Evolutionary conservation across 1,140 invertebrate species (phyloP), one percentile per base, ranked within the genome.

Genomic region (Leptinotarsa defecta): DNA sequence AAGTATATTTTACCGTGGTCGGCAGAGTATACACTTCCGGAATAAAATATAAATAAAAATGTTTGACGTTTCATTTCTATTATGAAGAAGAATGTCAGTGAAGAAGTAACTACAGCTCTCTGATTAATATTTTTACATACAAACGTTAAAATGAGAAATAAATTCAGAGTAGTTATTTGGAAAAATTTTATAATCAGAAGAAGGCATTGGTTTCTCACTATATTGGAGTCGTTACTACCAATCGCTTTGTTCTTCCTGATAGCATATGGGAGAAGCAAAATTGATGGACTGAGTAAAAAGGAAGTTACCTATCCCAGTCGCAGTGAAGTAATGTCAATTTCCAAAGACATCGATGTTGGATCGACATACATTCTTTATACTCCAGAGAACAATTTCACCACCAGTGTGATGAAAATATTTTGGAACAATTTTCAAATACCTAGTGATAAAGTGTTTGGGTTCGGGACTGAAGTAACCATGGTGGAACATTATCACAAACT

Each of bases 111-210:
- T 43, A 8, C 8, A 3, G 34, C 8, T 11, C 34, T 43, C 0
- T 43, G 6, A 43, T 34, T 8, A 34, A 43, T 43, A 43, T 43
- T 34, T 8, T 34, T 43, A 43, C 11, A 43, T 3, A 43, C 2
- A 43, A 43, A 43, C 34, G 34, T 43, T 8, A 43, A 43, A 43
- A 43, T 43, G 34, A 43, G 34, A 43, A 43, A 43, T 43, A 43
- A 80, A 62, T 68, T 82, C 2, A 79, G 76, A 64, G 79, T 86
- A 34, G 78, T 87, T 15, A 48, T 87, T 43, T 87, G 86, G 86
- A 87, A 87, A 76, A 87, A 87, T 76, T 78, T 81, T 13, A 63
- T 85, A 19, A 84, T 87, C 8, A 74, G 87, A 49, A 82, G 80
- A 74, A 75, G 84, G 20, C 87, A 87, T 77, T 87, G 83, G 81